These are phyloP conservation scores for Hoplias malabaricus DNA, from an alignment of 2,113 vertebrate genomes.

Conservation along the genomic window DNA sequence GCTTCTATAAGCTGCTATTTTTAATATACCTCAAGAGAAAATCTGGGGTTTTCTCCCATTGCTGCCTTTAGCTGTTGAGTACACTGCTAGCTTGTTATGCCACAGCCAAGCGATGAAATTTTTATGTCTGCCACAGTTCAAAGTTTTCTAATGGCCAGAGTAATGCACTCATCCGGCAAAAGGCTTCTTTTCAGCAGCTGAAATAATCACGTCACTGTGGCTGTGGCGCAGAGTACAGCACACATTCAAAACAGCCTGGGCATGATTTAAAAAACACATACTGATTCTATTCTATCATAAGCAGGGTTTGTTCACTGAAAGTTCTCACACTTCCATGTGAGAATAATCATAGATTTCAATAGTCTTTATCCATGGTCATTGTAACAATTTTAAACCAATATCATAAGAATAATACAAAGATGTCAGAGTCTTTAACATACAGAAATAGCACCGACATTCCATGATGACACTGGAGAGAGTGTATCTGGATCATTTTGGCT, in stretches of 20 bases:
- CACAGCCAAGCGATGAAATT: neutral
- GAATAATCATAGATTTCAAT: no score
- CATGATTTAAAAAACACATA: no score
- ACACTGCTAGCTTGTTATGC: neutral
- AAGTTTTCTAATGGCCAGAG: neutral
- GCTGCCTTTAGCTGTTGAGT: neutral
- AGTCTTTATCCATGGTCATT: no score
- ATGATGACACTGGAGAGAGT: no score
- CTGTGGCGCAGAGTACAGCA: neutral
- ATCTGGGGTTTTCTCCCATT: neutral
- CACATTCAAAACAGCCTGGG: neutral
- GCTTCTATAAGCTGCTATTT: neutral
- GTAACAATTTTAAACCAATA: no score
- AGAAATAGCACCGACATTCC: no score
- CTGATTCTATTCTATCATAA: no score
- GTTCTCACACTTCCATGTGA: no score
- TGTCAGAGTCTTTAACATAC: no score
- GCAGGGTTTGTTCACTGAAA: no score
- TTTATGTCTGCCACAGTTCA: neutral
- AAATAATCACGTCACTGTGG: neutral
- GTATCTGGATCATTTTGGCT: no score
- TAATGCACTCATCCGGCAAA: neutral
- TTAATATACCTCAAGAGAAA: neutral
- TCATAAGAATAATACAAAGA: no score
- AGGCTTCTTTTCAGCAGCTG: neutral